Evolutionary conservation across 2,113 vertebrate species (phyloP).

Genomic region (Axis porcinus): DNA sequence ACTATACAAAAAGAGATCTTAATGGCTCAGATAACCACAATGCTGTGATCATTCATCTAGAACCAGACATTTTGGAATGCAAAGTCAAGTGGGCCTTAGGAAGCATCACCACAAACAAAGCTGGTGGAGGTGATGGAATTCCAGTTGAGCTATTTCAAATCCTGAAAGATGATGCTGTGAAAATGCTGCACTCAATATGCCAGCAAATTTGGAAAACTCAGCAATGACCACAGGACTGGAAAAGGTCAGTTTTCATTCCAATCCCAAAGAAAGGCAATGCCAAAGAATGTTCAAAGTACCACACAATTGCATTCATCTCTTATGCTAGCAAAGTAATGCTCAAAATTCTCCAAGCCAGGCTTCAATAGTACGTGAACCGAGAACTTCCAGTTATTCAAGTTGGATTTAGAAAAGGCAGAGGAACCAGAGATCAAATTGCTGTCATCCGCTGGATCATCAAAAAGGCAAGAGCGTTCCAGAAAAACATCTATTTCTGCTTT

Average conservation of each 20-base stretch:
- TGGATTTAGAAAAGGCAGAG: background rate
- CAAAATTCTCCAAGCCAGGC: background rate
- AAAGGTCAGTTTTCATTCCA: background rate
- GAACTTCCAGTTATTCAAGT: background rate
- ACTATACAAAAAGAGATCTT: background rate
- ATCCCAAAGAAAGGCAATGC: background rate
- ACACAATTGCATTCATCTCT: background rate
- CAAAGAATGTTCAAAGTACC: background rate
- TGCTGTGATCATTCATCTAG: background rate
- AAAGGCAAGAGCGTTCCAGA: background rate
- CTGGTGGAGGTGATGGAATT: background rate
- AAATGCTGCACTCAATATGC: background rate
- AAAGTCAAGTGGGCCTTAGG: background rate
- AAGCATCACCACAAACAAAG: background rate
- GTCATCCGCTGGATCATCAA: background rate
- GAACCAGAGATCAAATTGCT: background rate
- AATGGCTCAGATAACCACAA: background rate
- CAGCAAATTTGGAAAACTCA: background rate
- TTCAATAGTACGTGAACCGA: accelerated
- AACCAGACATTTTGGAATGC: background rate
- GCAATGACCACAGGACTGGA: background rate
- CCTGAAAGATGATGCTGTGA: background rate
- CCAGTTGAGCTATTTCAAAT: background rate
- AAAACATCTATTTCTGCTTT: background rate
- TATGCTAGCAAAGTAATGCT: background rate